Conservation (phyloP, 2,797 vertebrate species). For the Chrosomus eos region DNA sequence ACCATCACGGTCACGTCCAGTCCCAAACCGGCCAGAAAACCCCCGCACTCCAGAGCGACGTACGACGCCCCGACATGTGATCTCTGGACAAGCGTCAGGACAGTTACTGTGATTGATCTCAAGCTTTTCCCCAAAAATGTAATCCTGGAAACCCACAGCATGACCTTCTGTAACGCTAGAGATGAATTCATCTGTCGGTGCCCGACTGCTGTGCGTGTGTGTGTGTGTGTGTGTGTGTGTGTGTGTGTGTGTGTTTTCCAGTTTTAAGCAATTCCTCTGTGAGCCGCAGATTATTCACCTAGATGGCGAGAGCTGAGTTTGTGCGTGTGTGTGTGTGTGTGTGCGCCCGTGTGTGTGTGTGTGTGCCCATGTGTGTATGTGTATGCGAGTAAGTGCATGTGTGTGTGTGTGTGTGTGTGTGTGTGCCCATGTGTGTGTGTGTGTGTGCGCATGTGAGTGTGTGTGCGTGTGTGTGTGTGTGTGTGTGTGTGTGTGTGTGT, state of each 20-base stretch:
- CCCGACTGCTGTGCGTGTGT: not conserved
- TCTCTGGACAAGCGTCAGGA: not conserved
- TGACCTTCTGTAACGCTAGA: constrained; percentile 6
- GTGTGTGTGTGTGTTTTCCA: no score
- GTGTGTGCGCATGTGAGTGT: not conserved
- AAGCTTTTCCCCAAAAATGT: not conserved
- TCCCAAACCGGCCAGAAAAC: constrained; percentile 91
- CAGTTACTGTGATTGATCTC: constrained; percentile 5
- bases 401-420: no score
- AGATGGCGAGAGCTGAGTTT: no score
- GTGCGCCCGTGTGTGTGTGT: no score
- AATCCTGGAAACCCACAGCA: not conserved
- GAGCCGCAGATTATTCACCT: no score
- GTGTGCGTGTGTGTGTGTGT: no score
- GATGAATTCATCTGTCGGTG: constrained; percentile 27
- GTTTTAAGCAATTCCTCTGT: no score
- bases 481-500: not conserved
- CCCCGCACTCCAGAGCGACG: constrained; percentile 93
- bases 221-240: no score
- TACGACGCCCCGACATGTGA: constrained; percentile 88
- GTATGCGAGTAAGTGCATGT: no score
- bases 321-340: no score
- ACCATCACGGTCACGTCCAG: constrained; percentile 94
- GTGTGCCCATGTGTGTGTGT: no score
- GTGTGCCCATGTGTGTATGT: no score